Percentiles rank a stretch among this genome's conserved stretches.
Evolutionary conservation across 2,113 vertebrate genomes (phyloP).

Genomic region (Siphamia tubifer): DNA sequence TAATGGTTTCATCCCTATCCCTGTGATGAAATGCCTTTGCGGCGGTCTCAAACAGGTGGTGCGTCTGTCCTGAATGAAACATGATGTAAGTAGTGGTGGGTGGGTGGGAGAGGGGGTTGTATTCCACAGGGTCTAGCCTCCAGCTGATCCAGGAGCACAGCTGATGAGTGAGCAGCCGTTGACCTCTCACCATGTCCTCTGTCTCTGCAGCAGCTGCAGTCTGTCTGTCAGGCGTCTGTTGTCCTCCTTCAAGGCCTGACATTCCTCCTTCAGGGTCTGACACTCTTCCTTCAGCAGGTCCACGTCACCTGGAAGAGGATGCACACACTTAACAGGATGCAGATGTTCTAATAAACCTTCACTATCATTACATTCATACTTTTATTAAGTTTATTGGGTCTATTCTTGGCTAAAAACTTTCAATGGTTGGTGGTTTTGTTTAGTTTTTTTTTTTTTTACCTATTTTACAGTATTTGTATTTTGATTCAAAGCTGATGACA

Average conservation of each 20-base stretch:
- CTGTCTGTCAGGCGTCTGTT: conserved; percentile 83
- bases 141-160: conserved; percentile 36
- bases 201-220: conserved; percentile 82
- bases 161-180: conserved; percentile 46
- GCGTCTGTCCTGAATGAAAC: conserved; percentile 11
- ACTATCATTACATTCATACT: background rate
- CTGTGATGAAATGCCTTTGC: background rate
- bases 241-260: conserved; percentile 83
- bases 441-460: too few species aligned
- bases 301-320: conserved; percentile 80
- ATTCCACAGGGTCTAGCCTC: conserved; percentile 27
- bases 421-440: too few species aligned
- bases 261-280: conserved; percentile 81
- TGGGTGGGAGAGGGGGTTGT: background rate
- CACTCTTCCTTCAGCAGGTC: conserved; percentile 81
- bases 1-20: background rate
- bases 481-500: too few species aligned
- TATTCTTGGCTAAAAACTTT: too few species aligned
- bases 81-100: background rate
- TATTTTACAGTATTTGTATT: too few species aligned
- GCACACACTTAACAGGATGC: background rate
- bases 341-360: background rate
- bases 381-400: too few species aligned
- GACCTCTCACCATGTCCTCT: conserved; percentile 76
- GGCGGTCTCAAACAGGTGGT: conserved; percentile 46